A percentile compares a stretch with the other conserved stretches of the same genome.
Conservation (phyloP, 2,888 invertebrate species). For the Ichneumon xanthorius region DNA sequence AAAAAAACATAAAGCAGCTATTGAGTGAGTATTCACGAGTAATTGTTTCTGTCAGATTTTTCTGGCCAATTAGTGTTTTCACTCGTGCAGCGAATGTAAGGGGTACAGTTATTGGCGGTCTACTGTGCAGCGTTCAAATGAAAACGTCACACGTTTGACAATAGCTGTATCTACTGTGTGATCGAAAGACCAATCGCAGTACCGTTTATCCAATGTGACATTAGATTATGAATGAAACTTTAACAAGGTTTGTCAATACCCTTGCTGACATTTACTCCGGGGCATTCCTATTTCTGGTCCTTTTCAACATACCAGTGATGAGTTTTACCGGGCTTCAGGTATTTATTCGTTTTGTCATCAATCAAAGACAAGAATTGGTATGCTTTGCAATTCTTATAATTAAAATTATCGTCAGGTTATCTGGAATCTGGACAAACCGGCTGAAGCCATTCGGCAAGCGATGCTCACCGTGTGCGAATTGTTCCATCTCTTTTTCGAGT, state of each 20-base stretch:
- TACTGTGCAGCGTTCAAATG: not conserved
- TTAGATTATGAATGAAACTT: not conserved
- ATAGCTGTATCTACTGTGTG: not conserved
- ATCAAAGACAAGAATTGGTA: no score
- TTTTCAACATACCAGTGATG: slow-evolving; percentile 5
- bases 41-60: not conserved
- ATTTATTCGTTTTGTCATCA: not conserved
- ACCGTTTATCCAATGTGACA: not conserved
- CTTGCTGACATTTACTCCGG: slow-evolving; percentile 3
- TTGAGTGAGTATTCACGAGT: not conserved
- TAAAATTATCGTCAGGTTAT: not conserved
- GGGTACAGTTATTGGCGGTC: not conserved
- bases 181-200: not conserved
- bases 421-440: not conserved
- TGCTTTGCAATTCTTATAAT: not conserved
- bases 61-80: not conserved
- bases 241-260: slow-evolving; percentile 6
- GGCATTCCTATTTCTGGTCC: slow-evolving; percentile 10
- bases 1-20: slow-evolving; percentile 8
- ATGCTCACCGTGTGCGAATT: not conserved
- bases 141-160: not conserved
- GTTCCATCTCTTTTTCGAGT: slow-evolving; percentile 29
- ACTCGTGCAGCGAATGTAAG: not conserved
- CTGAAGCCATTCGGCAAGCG: slow-evolving; percentile 11
- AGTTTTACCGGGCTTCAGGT: slow-evolving; percentile 22